Evolutionary conservation across 1,140 invertebrate species (phyloP).

Genomic region (Lineus longissimus): DNA sequence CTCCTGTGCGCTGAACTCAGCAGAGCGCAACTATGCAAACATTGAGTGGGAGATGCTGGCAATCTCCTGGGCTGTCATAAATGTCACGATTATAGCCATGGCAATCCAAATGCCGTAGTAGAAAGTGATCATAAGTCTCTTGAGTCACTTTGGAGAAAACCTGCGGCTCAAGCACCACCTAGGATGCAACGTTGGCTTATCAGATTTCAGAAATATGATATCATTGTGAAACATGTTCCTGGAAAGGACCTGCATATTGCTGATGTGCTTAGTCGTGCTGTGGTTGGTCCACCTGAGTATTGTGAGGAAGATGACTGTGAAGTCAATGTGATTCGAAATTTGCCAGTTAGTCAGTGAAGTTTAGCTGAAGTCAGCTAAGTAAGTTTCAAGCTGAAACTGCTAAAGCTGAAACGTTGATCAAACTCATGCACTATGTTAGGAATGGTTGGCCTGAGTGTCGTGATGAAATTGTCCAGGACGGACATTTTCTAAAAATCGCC

Average conservation of each 20-base stretch:
- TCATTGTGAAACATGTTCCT: slow-evolving; percentile 48
- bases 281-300: background rate
- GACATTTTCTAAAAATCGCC: slow-evolving; percentile 24
- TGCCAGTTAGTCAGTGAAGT: too few species aligned
- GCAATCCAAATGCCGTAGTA: slow-evolving; percentile 24
- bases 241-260: slow-evolving; percentile 50
- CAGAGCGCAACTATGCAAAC: slow-evolving; percentile 43
- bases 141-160: slow-evolving; percentile 47
- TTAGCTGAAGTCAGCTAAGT: too few species aligned
- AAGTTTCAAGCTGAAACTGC: too few species aligned
- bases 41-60: slow-evolving; percentile 56
- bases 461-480: background rate
- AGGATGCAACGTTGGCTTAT: slow-evolving; percentile 50
- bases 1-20: background rate
- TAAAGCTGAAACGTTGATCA: background rate
- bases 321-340: background rate
- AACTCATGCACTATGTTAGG: background rate
- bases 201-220: slow-evolving; percentile 49
- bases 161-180: slow-evolving; percentile 20
- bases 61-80: slow-evolving; percentile 47
- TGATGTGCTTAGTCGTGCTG: slow-evolving; percentile 32
- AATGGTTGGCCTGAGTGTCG: background rate
- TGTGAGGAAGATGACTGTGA: background rate
- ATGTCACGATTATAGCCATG: slow-evolving; percentile 25
- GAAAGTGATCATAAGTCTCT: slow-evolving; percentile 46